These are phyloP conservation scores for Brachionus plicatilis DNA, from an alignment of 1,140 invertebrate genomes.

Conservation along the genomic window DNA sequence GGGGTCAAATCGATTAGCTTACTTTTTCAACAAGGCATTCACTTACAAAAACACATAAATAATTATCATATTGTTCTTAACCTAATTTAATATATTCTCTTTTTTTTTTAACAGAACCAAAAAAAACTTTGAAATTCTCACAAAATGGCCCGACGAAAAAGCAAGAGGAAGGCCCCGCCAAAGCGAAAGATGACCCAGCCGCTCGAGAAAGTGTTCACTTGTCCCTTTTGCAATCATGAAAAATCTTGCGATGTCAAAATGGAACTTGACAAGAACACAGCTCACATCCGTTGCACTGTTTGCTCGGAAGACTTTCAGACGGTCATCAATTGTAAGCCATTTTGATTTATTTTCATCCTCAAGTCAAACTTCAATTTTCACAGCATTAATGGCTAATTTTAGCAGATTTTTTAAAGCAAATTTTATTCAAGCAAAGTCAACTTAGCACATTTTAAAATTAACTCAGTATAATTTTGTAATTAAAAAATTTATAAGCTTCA, in stretches of 20 bases:
- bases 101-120: background rate
- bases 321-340: conserved; percentile 72
- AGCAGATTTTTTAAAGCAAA: too few relatives aligned
- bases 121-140: background rate
- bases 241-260: conserved; percentile 99
- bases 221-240: conserved; percentile 99
- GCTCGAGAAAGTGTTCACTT: conserved; percentile 91
- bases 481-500: too few relatives aligned
- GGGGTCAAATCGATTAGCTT: conserved; percentile 15
- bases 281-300: conserved; percentile 71
- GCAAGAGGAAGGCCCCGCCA: conserved; percentile 91
- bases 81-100: conserved; percentile 11
- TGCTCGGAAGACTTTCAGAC: conserved; percentile 95
- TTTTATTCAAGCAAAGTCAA: too few relatives aligned
- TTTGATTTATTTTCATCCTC: background rate
- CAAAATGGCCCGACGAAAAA: conserved; percentile 62
- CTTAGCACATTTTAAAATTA: too few relatives aligned
- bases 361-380: too few relatives aligned
- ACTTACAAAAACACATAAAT: background rate
- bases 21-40: background rate
- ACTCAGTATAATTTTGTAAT: too few relatives aligned
- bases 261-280: conserved; percentile 71
- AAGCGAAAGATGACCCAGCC: conserved; percentile 89
- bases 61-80: conserved; percentile 29
- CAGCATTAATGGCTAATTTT: too few relatives aligned